Evolutionary conservation across 2,113 vertebrate species (phyloP).

Genomic region (Glaucidium brasilianum): DNA sequence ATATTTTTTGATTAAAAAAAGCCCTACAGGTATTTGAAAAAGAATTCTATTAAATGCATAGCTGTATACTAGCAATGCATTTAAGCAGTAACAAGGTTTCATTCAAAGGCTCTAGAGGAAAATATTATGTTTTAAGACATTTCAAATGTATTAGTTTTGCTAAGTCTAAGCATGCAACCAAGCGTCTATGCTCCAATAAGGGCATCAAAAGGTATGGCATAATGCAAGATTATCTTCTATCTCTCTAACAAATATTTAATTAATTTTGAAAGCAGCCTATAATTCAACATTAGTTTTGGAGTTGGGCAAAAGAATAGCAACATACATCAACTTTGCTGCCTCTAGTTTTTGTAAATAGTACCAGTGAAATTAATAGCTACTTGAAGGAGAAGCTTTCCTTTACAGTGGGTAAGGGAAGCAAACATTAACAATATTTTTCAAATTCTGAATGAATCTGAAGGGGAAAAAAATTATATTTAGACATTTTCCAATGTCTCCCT

Average conservation of each 20-base stretch:
- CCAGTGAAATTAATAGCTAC: background rate
- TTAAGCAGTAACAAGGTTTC: conserved; percentile 65
- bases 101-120: conserved; percentile 58
- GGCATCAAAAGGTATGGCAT: background rate
- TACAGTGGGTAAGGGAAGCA: background rate
- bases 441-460: background rate
- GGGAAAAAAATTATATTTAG: background rate
- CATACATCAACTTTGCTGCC: background rate
- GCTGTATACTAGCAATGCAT: conserved; percentile 48
- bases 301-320: background rate
- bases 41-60: conserved; percentile 52
- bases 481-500: background rate
- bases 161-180: background rate
- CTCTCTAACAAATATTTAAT: conserved; percentile 19
- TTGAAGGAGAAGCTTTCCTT: background rate
- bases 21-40: conserved; percentile 56
- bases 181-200: background rate
- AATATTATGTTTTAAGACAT: conserved; percentile 57
- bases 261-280: background rate
- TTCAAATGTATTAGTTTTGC: conserved; percentile 45
- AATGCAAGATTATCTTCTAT: background rate
- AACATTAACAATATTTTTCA: background rate
- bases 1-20: conserved; percentile 22
- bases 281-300: background rate
- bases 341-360: background rate